phyloP scores from a whole-genome alignment of 2,888 invertebrate genomes.

The Hylaea fasciaria region DNA sequence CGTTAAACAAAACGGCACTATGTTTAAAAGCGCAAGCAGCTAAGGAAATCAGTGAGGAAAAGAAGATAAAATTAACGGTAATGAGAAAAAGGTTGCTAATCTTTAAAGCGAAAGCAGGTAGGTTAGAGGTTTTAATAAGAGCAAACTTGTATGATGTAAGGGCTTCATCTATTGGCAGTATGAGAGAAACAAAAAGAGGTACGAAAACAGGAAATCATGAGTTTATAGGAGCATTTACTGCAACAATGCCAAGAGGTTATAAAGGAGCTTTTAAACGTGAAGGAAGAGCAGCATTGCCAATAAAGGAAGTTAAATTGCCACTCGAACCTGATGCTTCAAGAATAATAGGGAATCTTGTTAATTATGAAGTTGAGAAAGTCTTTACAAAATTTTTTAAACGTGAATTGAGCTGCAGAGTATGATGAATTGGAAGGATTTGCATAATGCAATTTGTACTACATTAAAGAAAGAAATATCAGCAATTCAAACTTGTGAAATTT shows the following conservation, averaged over 20 bases:
- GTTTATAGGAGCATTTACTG: constrained; percentile 25
- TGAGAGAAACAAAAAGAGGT: constrained; percentile 23
- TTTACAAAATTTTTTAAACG: constrained; percentile 16
- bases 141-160: constrained; percentile 21
- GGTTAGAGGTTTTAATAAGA: constrained; percentile 23
- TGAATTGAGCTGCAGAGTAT: not conserved
- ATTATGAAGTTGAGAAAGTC: constrained; percentile 19
- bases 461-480: constrained; percentile 1
- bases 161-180: constrained; percentile 20
- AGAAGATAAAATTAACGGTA: constrained; percentile 10
- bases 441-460: too few relatives aligned
- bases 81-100: constrained; percentile 24
- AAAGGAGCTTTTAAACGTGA: constrained; percentile 23
- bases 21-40: constrained; percentile 19
- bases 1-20: constrained; percentile 22
- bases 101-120: constrained; percentile 23
- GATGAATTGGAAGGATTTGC: not conserved
- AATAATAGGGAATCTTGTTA: constrained; percentile 21
- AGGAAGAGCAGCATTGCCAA: constrained; percentile 25
- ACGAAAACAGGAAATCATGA: constrained; percentile 24
- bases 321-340: constrained; percentile 21
- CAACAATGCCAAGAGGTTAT: constrained; percentile 23
- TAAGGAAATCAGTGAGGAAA: constrained; percentile 22
- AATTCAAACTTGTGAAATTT: constrained; percentile 19
- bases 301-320: constrained; percentile 19